Percentiles rank a stretch among this genome's conserved stretches.
These are phyloP conservation scores for Brachirus orientalis DNA, from an alignment of 2,113 vertebrate genomes.

Conservation along the genomic window DNA sequence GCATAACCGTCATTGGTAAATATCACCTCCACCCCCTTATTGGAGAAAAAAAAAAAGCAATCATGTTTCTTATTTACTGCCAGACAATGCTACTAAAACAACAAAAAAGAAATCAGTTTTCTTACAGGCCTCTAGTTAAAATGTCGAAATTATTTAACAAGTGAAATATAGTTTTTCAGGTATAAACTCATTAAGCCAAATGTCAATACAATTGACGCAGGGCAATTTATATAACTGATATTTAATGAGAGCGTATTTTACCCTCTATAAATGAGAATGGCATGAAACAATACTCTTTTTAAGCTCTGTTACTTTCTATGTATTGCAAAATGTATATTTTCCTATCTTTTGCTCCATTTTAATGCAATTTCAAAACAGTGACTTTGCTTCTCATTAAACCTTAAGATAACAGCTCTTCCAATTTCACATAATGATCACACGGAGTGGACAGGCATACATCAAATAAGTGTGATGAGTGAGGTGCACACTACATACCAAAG, in stretches of 20 bases:
- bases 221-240: too few species aligned
- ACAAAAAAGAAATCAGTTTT: too few species aligned
- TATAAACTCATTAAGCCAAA: too few species aligned
- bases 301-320: too few species aligned
- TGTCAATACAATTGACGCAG: too few species aligned
- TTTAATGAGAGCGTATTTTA: too few species aligned
- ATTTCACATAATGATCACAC: conserved; percentile 14
- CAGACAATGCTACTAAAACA: neutral
- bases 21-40: neutral
- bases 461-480: conserved; percentile 47
- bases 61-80: neutral
- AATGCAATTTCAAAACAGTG: neutral
- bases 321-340: neutral
- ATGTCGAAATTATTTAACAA: too few species aligned
- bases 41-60: neutral
- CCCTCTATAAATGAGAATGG: too few species aligned
- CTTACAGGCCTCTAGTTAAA: too few species aligned
- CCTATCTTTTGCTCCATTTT: too few species aligned
- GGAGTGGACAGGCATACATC: conserved; percentile 16
- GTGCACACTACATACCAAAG: conserved; percentile 88
- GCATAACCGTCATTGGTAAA: neutral
- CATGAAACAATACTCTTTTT: too few species aligned
- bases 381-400: neutral
- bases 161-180: too few species aligned
- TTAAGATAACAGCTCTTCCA: neutral